Evolutionary conservation across 2,888 invertebrate genomes (phyloP).

Genomic region (Ametastegia equiseti): DNA sequence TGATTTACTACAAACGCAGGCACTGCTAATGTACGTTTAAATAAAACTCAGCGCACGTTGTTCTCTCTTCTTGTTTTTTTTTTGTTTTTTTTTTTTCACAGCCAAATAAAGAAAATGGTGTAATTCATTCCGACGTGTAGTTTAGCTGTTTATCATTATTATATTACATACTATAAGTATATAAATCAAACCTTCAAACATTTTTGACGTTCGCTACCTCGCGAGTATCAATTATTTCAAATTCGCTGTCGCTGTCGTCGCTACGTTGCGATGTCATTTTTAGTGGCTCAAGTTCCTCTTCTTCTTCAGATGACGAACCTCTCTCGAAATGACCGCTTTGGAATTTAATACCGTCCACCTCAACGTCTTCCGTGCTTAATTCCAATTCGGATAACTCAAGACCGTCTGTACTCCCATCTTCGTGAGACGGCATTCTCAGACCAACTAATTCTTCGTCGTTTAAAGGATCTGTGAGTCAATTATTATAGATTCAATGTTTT

Average conservation of each 20-base stretch:
- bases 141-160: background rate
- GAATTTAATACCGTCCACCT: conserved; percentile 69
- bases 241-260: conserved; percentile 72
- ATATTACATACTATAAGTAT: conserved; percentile 2
- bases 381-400: conserved; percentile 72
- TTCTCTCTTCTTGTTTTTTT: background rate
- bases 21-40: background rate
- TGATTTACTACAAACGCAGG: background rate
- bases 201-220: conserved; percentile 64
- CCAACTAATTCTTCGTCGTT: conserved; percentile 69
- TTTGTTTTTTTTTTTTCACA: conserved; percentile 17
- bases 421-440: conserved; percentile 73
- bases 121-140: background rate
- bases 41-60: background rate
- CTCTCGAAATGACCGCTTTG: conserved; percentile 72
- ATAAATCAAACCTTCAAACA: conserved; percentile 54
- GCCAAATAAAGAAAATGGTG: conserved; percentile 42
- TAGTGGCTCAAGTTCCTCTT: conserved; percentile 64
- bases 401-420: conserved; percentile 72
- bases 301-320: conserved; percentile 70
- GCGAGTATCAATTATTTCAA: conserved; percentile 71
- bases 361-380: conserved; percentile 67
- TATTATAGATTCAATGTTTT: background rate
- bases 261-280: conserved; percentile 64
- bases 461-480: conserved; percentile 63